Base-by-base conservation (phyloP, 2,888 invertebrate genomes). In the Drosophila suboccidentalis region DNA sequence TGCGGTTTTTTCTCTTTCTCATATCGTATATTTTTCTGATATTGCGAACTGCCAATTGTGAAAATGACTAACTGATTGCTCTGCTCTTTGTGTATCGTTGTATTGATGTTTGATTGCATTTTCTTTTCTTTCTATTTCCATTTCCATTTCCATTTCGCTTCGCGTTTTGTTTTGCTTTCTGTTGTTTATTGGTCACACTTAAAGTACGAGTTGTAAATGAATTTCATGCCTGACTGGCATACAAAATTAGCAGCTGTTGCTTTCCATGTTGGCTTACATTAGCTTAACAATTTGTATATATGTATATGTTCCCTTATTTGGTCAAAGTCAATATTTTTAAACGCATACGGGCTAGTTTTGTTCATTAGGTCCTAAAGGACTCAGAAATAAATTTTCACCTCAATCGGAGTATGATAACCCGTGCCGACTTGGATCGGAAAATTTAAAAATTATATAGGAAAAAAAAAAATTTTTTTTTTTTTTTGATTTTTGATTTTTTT, bases 141-240 rank as follows among this genome's bases (percentile, higher is more conserved):
- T 38, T 59, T 63, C 26, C 54, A 29, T 38, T 47, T 41, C 15
- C 29, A 29, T 29, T 29, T 29, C 29, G 29, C 29, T 8, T 29
- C 29, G 29, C 8, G 13, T 60, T 22, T 60, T 46, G 39, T 29
- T 74, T 47, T 46, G 67, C 22, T 54, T n/a, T 49, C 11, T 61
- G 5, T 55, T 53, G 34, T 26, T 26, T 6, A 19, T 65, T 69
- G 70, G 78, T 70, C 78, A 76, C 74, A 76, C 78, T 76, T 55
- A n/a, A 54, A 64, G 59, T 63, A 54, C 17, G 59, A 71, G 57
- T 54, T 59, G 65, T 63, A 76, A 85, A 79, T 67, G 75, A 79
- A 79, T 85, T 85, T 80, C 69, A 74, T 49, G 72, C 73, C 66
- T 78, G 82, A 74, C 70, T 74, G 68, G 87, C 73, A 84, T 83